A percentile compares a stretch with the other conserved stretches of the same genome.
Evolutionary conservation across 2,888 invertebrate species (phyloP).

Genomic region (Drosophila algonquin): DNA sequence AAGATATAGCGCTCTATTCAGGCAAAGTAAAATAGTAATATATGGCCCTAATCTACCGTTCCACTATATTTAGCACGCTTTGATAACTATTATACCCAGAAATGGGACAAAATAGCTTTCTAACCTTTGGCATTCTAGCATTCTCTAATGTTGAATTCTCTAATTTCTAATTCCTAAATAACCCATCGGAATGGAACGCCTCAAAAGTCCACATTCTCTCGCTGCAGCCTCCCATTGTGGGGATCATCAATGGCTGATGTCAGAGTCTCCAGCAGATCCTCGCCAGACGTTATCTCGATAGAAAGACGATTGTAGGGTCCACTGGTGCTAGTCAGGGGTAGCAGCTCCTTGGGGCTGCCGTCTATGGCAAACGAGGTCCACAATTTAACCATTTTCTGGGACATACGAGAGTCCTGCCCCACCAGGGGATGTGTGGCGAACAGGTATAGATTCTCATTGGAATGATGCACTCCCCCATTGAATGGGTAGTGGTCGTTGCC

Average conservation of each 20-base stretch:
- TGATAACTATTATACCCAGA: background rate
- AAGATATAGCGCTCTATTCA: background rate
- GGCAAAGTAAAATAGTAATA: background rate
- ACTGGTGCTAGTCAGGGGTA: conserved; percentile 61
- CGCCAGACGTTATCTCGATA: conserved; percentile 46
- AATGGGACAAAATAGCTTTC: too few species aligned
- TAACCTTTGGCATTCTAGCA: too few species aligned
- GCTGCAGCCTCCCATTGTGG: conserved; percentile 64
- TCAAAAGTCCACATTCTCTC: conserved; percentile 66
- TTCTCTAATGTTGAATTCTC: too few species aligned
- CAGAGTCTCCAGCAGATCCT: conserved; percentile 76
- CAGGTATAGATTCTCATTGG: conserved; percentile 87
- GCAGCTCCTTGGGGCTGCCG: conserved; percentile 72
- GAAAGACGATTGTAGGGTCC: conserved; percentile 83
- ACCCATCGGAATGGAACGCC: too few species aligned
- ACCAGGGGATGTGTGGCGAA: conserved; percentile 83
- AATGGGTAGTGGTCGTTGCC: conserved; percentile 84
- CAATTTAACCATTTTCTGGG: conserved; percentile 84
- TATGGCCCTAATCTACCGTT: background rate
- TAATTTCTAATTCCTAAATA: conserved; percentile 10
- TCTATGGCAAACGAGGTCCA: conserved; percentile 84
- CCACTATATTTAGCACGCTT: too few species aligned
- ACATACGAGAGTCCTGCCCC: conserved; percentile 81
- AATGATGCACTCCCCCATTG: conserved; percentile 86
- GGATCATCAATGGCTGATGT: conserved; percentile 79